phyloP scores from a whole-genome alignment of 2,113 vertebrate species.

The Trogon melanurus region DNA sequence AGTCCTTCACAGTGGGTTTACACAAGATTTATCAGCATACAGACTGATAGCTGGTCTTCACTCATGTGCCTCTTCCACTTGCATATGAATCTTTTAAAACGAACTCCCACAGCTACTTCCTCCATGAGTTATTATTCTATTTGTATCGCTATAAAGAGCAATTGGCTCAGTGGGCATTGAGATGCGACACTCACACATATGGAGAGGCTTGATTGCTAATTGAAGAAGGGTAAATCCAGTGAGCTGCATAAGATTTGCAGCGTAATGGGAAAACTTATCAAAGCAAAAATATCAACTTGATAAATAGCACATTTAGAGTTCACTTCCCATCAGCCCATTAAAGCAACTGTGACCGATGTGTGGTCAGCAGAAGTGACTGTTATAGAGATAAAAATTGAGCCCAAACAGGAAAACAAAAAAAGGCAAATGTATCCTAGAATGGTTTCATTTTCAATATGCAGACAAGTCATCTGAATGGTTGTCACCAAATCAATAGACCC shows the following conservation, averaged over 20 bases:
- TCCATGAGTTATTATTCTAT: neutral
- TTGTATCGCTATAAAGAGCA: neutral
- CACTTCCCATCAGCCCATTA: neutral
- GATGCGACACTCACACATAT: neutral
- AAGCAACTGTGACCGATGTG: neutral
- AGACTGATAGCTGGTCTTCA: neutral
- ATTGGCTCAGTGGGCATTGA: neutral
- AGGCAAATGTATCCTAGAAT: neutral
- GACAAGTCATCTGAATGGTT: neutral
- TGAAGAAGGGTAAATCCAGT: conserved; percentile 26
- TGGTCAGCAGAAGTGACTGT: neutral
- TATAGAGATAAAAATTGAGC: neutral
- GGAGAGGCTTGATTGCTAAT: conserved; percentile 19
- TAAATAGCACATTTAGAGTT: neutral
- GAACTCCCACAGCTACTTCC: neutral
- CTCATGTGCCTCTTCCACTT: neutral
- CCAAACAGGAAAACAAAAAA: neutral
- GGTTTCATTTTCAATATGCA: neutral
- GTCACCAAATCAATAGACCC: neutral
- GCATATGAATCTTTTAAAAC: neutral
- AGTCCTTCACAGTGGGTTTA: neutral
- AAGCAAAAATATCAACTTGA: conserved; percentile 34
- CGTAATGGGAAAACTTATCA: neutral
- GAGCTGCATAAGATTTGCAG: neutral
- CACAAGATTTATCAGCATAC: neutral